Percentiles rank a stretch among this genome's conserved stretches.
Conservation (phyloP, 2,797 vertebrate genomes). For the Notoglanidium macrostoma region DNA sequence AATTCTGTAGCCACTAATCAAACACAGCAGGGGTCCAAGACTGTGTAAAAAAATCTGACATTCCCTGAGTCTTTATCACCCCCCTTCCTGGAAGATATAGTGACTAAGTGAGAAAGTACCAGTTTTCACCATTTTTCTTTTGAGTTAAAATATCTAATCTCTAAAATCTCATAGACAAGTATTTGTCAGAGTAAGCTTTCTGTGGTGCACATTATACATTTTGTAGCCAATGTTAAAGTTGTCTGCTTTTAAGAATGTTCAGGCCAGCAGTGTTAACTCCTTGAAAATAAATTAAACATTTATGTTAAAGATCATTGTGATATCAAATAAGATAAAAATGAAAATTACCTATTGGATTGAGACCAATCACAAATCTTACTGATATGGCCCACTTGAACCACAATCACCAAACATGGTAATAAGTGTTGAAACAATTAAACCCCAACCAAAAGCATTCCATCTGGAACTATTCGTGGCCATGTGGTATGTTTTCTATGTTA, state of each 20-base stretch:
- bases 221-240: neutral
- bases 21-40: constrained; percentile 31
- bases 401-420: constrained; percentile 53
- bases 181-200: constrained; percentile 11
- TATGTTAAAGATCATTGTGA: neutral
- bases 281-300: constrained; percentile 11
- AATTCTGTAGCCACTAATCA: constrained; percentile 41
- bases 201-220: neutral
- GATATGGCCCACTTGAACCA: constrained; percentile 26
- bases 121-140: neutral
- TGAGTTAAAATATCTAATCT: neutral
- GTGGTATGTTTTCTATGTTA: constrained; percentile 32
- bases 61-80: constrained; percentile 44
- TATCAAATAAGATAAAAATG: constrained; percentile 4
- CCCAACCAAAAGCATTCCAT: constrained; percentile 38
- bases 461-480: constrained; percentile 32
- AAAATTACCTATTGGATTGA: neutral
- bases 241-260: neutral
- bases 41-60: constrained; percentile 39
- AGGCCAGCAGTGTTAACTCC: neutral
- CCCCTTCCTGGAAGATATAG: constrained; percentile 38
- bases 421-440: constrained; percentile 33
- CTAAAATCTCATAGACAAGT: neutral
- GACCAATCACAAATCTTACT: neutral
- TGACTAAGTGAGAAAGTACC: constrained; percentile 41